Base-by-base conservation (phyloP, 2,797 vertebrate species). In the Macropodus opercularis region DNA sequence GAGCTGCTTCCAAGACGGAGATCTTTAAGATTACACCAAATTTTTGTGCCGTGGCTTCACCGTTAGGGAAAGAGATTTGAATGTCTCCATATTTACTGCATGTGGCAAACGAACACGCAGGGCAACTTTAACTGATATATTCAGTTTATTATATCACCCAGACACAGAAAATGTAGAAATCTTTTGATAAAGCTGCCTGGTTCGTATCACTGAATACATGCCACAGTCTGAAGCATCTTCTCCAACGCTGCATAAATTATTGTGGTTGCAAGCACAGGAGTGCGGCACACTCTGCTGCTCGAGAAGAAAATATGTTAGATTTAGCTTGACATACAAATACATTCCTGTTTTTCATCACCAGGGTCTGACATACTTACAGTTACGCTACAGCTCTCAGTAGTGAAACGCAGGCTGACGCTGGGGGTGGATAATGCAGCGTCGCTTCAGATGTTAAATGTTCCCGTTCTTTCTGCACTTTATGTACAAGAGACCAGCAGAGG, bases 211-310 rank as follows among this genome's bases (percentile, higher is more conserved):
- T 68, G 69, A 79, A 64, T 64, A 60, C 26, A 54, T 51, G 61
- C 35, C 63, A 64, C 63, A 75, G 47, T 74, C 63, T 78, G 61
- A 61, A 77, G 53, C 79, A 67, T 60, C 53, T 83, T 59, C 57
- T 66, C 63, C 60, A 49, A 69, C 76, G 32, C 65, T 80, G 75
- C 34, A 85, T 85, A 63, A 72, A 81, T 87, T 63, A 83, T 69
- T 60, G 62, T 7, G 34, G 11, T 41, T 72, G 36, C 51, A 53
- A 57, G 27, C 62, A 47, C 62, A 80, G 62, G 62, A 66, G 55
- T 54, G 58, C 40, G 32, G 24, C 54, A 48, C 44, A 15, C 12
- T 24, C 44, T 43, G 38, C 63, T 31, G 27, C 29, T 46, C 34
- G 36, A 18, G 26, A 70, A n/a, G n/a, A 65, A 53, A 72, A 75